Evolutionary conservation across 2,113 vertebrate genomes (phyloP), one percentile per base, ranked within the genome.

Genomic region (Rhinoptilus africanus): DNA sequence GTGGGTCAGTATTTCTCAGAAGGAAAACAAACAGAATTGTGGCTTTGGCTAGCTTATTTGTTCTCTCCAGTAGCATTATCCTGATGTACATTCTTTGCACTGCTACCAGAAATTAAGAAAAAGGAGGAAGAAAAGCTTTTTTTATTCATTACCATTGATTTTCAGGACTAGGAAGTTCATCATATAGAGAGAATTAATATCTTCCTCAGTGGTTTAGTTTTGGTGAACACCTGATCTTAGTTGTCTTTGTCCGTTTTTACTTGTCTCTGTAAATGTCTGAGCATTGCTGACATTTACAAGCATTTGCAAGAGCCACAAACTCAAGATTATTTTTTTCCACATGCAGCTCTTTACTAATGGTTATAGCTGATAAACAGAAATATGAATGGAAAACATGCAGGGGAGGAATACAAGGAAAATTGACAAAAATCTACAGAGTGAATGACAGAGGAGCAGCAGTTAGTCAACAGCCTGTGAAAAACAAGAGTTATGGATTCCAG

Each of bases 351-450:
- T 78, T 51, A 54, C 68, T 85, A 88, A 45, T 21, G 39, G 68
- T 59, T 73, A 20, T 88, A 85, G 68, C 93, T 96, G 88, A 96
- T 81, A 92, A 97, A 92, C 54, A 97, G 23, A 91, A 92, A 95
- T 82, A 89, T 27, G 41, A 95, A 95, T 82, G 56, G 73, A 87
- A 95, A 87, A 82, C 50, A 73, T 11, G 23, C 78, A 90, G 62
- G 34, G 88, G 12, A 37, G 23, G 63, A 86, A 50, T 27, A 51
- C 9, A 67, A 39, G 51, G 47, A 72, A 93, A 86, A 47, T 20
- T 51, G 45, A 43, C 35, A 73, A 6, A 85, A 57, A n/a, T 37
- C 47, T 53, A 35, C 37, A 74, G 21, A 60, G 34, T 45, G 28
- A 83, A 23, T 50, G 51, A 59, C 89, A 77, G 48, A 88, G 63